phyloP scores from a whole-genome alignment of 2,113 vertebrate genomes.

The Maccullochella peelii region DNA sequence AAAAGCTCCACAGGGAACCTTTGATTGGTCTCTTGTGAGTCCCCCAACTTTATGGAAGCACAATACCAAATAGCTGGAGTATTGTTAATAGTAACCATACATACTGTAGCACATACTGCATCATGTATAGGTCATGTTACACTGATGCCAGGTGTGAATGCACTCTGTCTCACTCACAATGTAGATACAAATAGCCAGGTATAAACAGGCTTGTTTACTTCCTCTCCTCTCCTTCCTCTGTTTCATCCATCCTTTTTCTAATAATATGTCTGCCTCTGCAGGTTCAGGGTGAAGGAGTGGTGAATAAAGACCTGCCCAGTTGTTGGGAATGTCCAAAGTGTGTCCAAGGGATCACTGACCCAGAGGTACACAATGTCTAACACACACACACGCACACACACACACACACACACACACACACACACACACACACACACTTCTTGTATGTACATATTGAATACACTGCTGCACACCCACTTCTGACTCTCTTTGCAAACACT shows the following conservation, averaged over 20 bases:
- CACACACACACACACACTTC: constrained; percentile 10
- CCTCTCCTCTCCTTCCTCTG: background rate
- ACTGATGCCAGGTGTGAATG: background rate
- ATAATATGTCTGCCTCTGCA: constrained; percentile 57
- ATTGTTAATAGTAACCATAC: background rate
- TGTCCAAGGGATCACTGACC: constrained; percentile 88
- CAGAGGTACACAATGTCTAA: constrained; percentile 80
- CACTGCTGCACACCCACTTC: background rate
- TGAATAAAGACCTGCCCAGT: constrained; percentile 96
- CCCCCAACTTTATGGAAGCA: background rate
- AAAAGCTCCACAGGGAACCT: no score
- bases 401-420: constrained; percentile 26
- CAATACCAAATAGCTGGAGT: background rate
- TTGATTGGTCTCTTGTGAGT: no score
- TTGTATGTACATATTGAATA: background rate
- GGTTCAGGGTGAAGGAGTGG: constrained; percentile 93
- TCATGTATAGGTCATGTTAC: background rate
- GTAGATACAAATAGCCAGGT: no score
- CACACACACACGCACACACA: constrained; percentile 4
- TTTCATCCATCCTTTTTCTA: background rate
- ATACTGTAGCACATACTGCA: background rate
- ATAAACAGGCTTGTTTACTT: no score
- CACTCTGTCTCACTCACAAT: background rate
- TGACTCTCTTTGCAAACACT: background rate
- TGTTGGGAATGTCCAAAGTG: constrained; percentile 99